Base-by-base conservation (phyloP, 64 coral and sea anemone species). In the Montipora efflorescens region DNA sequence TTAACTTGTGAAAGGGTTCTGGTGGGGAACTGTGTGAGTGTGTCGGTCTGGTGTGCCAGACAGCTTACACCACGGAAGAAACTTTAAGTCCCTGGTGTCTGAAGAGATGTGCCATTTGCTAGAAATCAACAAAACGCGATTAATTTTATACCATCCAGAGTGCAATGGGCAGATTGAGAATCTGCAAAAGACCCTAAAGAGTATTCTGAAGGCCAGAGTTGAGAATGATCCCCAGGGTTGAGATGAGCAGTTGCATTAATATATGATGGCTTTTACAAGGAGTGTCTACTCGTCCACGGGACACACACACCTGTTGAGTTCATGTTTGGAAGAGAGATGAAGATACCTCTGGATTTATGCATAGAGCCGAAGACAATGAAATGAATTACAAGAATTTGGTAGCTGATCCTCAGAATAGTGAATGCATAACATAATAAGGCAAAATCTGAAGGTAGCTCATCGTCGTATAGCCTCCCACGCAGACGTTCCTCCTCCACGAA, bases 161-260 rank as follows among this genome's bases (percentile, higher is more conserved):
- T 80, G 93, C 18, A 90, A 95, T 74, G 93, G 93, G 5, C 88
- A 95, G 78, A 64, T 76, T 47, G 73, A 96, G 88, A 92, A 92
- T 36, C 73, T 88, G 49, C 86, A 96, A 43, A 78, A 84, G n/a
- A 95, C 66, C 1, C 50, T 91, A 0, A 88, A 88, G 55, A 80
- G 49, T 46, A 57, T 95, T 76, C 44, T 95, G 11, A 95, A 91
- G 55, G 48, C 85, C 77, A 67, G 57, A 25, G 71, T 92, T 45
- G 90, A 78, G 5, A 25, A 78, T 15, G 85, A 92, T n/a, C 77
- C 78, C n/a, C 47, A 77, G 6, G 3, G 19, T 9, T 92, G 90
- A 77, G 94, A 91, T 74, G 13, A 87, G 79, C 87, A 95, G 6
- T 43, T 95, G 1, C 59, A 71, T 6, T 80, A 48, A 6, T 82